phyloP scores from a whole-genome alignment of 2,888 invertebrate genomes.

The Pinctada fucata region DNA sequence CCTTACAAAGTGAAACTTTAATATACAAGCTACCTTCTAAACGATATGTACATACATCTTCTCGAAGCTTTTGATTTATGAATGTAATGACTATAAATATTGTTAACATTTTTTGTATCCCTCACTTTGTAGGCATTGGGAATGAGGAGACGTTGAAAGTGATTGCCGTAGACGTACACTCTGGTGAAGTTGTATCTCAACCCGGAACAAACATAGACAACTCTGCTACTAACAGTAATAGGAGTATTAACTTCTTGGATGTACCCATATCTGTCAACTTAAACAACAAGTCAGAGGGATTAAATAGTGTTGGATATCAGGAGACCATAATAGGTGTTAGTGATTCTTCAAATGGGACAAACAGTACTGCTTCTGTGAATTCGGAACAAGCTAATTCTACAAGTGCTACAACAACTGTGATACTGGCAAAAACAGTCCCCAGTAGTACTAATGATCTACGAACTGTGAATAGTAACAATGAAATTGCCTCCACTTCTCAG shows the following conservation, averaged over 20 bases:
- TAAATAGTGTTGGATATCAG: constrained; percentile 22
- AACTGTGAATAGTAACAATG: constrained; percentile 23
- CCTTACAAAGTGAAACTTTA: too few relatives aligned
- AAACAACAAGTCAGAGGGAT: constrained; percentile 8
- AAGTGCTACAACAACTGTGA: constrained; percentile 4
- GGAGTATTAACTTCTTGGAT: constrained; percentile 1
- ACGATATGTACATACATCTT: too few relatives aligned
- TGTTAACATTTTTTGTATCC: too few relatives aligned
- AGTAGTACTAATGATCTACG: constrained; percentile 2
- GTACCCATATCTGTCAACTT: constrained; percentile 3
- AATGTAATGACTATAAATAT: too few relatives aligned
- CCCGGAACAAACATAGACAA: not conserved
- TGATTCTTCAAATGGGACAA: not conserved
- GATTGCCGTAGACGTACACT: constrained; percentile 46
- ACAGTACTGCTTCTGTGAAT: constrained; percentile 11
- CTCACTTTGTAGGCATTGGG: constrained; percentile 53
- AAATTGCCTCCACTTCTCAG: constrained; percentile 30
- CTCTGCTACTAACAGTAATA: constrained; percentile 7
- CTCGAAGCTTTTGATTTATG: too few relatives aligned
- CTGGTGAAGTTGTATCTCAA: constrained; percentile 41
- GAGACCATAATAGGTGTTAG: constrained; percentile 1
- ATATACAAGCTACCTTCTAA: too few relatives aligned
- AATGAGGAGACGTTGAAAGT: constrained; percentile 52
- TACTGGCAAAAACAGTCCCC: not conserved
- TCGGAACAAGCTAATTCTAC: constrained; percentile 11